Conservation (phyloP, 30 jellyfish, hydroid and myxozoan species). For the Aurelia aurita region DNA sequence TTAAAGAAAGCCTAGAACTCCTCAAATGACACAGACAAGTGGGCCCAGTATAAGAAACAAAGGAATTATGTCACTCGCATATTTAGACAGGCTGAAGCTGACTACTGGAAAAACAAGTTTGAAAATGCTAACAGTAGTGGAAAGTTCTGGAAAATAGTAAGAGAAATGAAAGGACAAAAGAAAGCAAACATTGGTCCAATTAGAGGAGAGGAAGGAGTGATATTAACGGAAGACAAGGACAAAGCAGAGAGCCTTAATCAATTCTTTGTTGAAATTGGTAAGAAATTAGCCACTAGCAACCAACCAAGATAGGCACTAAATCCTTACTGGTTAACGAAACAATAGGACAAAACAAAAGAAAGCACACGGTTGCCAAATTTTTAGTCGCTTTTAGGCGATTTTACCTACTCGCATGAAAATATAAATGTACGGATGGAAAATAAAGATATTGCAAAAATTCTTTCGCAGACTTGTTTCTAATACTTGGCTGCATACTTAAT, state of each 20-base stretch:
- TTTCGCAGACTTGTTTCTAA: too few relatives aligned
- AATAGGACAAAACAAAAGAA: too few relatives aligned
- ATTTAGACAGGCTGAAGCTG: slow-evolving; percentile 1
- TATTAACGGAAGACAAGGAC: background rate
- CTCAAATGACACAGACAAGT: slow-evolving; percentile 1
- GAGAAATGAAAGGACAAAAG: slow-evolving; percentile 3
- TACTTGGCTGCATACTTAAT: too few relatives aligned
- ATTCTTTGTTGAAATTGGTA: background rate
- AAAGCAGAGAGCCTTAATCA: slow-evolving; percentile 3
- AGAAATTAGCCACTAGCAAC: background rate
- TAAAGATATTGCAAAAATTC: too few relatives aligned
- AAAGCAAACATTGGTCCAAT: slow-evolving; percentile 3
- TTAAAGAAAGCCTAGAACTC: background rate
- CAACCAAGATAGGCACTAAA: too few relatives aligned
- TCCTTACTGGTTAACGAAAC: too few relatives aligned
- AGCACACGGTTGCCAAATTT: too few relatives aligned
- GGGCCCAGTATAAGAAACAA: background rate
- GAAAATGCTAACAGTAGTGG: slow-evolving; percentile 4
- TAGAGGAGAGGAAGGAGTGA: slow-evolving; percentile 9
- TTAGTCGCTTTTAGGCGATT: too few relatives aligned
- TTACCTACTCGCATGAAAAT: too few relatives aligned
- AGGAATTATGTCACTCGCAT: slow-evolving; percentile 1
- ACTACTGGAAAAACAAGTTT: background rate
- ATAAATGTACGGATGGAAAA: too few relatives aligned
- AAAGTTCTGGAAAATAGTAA: slow-evolving; percentile 1